Evolutionary conservation across 2,113 vertebrate genomes (phyloP).

Genomic region (Phasianus colchicus): DNA sequence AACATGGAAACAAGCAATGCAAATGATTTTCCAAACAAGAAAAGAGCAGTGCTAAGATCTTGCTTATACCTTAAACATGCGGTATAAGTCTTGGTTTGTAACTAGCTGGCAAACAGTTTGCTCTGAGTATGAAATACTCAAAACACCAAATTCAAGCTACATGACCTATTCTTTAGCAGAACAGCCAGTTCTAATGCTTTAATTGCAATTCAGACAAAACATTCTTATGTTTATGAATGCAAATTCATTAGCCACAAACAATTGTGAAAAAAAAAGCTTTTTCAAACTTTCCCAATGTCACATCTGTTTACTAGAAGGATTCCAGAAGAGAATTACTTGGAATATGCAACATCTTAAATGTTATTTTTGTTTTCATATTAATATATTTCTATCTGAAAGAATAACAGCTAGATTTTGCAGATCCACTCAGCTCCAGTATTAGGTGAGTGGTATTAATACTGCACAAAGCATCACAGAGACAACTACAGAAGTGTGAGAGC

Average conservation of each 20-base stretch:
- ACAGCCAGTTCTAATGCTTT: constrained; percentile 40
- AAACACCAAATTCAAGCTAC: constrained; percentile 47
- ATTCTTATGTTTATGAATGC: constrained; percentile 51
- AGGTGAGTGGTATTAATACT: constrained; percentile 40
- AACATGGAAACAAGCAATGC: neutral
- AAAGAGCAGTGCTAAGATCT: neutral
- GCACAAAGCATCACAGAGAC: constrained; percentile 59
- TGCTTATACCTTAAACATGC: neutral
- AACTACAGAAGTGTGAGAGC: constrained; percentile 50
- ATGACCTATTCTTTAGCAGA: constrained; percentile 52
- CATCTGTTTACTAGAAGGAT: constrained; percentile 49
- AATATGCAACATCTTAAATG: constrained; percentile 32
- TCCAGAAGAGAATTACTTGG: constrained; percentile 14
- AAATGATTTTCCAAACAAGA: neutral
- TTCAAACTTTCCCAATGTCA: constrained; percentile 45
- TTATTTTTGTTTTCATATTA: constrained; percentile 45
- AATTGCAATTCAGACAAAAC: constrained; percentile 38
- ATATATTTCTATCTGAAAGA: constrained; percentile 17
- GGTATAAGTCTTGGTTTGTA: neutral
- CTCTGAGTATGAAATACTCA: constrained; percentile 28
- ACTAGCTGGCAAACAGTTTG: neutral
- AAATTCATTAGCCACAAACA: constrained; percentile 28
- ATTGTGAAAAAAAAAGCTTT: constrained; percentile 37
- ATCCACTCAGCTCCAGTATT: constrained; percentile 1
- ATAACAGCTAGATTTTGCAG: constrained; percentile 43